phyloP scores from a whole-genome alignment of 2,888 invertebrate species.

The Heliconius charithonia region DNA sequence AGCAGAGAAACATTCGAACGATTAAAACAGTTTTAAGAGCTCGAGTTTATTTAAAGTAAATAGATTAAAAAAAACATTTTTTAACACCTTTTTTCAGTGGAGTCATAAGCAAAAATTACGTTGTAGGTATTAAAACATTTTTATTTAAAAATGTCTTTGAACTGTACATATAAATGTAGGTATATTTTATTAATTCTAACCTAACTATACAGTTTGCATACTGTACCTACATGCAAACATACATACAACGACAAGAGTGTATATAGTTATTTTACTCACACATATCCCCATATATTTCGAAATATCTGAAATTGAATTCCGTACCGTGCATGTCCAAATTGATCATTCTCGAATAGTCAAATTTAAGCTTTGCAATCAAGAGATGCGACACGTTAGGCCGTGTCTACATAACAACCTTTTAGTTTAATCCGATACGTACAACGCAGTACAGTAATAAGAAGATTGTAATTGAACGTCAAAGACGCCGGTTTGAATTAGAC shows the following conservation, averaged over 20 bases:
- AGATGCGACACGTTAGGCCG: constrained; percentile 63
- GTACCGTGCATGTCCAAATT: constrained; percentile 20
- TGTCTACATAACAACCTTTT: constrained; percentile 77
- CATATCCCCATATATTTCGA: constrained; percentile 4
- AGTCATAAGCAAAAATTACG: no score
- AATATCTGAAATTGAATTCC: constrained; percentile 30
- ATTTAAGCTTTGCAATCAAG: constrained; percentile 53
- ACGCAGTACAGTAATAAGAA: constrained; percentile 67
- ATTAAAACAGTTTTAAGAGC: background rate
- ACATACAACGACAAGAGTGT: background rate
- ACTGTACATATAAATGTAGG: background rate
- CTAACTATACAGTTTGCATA: background rate
- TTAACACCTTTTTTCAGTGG: no score
- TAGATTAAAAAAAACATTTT: no score
- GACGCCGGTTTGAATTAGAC: constrained; percentile 56
- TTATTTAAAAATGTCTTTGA: background rate
- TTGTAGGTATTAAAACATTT: background rate
- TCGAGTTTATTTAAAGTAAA: no score
- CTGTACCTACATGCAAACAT: background rate
- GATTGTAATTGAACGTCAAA: constrained; percentile 77
- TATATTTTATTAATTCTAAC: background rate
- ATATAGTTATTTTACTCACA: background rate
- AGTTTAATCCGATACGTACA: constrained; percentile 71
- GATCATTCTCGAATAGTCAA: constrained; percentile 38
- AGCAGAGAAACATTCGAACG: background rate